Conservation (phyloP, 37 sponge, comb jelly and placozoan genomes). For the Haliclona indistincta region DNA sequence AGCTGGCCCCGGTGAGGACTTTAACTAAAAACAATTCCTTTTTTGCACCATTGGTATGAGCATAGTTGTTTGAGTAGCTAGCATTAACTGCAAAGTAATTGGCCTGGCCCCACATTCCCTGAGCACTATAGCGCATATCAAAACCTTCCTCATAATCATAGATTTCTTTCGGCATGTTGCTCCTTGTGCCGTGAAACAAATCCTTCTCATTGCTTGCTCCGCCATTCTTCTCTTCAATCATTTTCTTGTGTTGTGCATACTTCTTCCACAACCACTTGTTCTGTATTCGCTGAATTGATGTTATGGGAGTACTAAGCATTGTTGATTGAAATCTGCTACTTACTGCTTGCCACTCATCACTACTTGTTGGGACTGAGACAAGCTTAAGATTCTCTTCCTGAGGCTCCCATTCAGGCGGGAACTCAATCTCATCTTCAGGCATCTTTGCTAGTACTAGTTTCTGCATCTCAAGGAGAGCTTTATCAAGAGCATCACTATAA, state of each 20-base stretch:
- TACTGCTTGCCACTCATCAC: slow-evolving; percentile 52
- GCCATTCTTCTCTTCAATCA: slow-evolving; percentile 61
- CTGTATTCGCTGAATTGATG: slow-evolving; percentile 62
- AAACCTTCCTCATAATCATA: slow-evolving; percentile 79
- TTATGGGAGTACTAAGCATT: slow-evolving; percentile 25
- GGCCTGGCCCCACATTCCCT: slow-evolving; percentile 85
- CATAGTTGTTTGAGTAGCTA: slow-evolving; percentile 76
- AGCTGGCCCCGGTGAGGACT: slow-evolving; percentile 76
- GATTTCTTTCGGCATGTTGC: slow-evolving; percentile 61
- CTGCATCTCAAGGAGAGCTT: too few relatives aligned
- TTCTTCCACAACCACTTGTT: slow-evolving; percentile 80
- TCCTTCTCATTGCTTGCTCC: slow-evolving; percentile 63
- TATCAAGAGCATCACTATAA: too few relatives aligned
- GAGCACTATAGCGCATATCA: slow-evolving; percentile 72
- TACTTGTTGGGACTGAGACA: slow-evolving; percentile 21
- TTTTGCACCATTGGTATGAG: slow-evolving; percentile 31
- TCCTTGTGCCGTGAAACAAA: slow-evolving; percentile 80
- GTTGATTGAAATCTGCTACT: slow-evolving; percentile 45
- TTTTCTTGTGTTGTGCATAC: slow-evolving; percentile 49
- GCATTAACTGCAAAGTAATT: slow-evolving; percentile 92
- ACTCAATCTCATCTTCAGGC: too few relatives aligned
- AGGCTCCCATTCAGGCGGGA: slow-evolving; percentile 67
- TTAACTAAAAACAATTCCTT: slow-evolving; percentile 74
- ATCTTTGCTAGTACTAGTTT: too few relatives aligned
- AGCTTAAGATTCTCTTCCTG: slow-evolving; percentile 31